Base-by-base conservation (phyloP, 2,888 invertebrate species). In the Oscheius onirici region DNA sequence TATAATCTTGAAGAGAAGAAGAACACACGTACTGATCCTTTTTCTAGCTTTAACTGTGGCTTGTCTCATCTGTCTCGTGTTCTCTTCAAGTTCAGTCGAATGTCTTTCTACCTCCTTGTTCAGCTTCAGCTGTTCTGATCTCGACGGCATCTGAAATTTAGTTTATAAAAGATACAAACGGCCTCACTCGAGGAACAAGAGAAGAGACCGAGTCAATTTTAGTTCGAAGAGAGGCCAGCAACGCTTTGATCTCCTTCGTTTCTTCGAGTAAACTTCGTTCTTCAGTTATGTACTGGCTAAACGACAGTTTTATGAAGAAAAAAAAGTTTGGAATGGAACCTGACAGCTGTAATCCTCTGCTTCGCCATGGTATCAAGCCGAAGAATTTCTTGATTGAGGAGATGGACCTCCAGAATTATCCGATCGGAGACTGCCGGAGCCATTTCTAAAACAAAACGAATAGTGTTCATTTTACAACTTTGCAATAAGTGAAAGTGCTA, bases 331-430 rank as follows among this genome's bases (percentile, higher is more conserved):
- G 11, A 24, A 22, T 49, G 24, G 17, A 1, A 66, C 51, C 52
- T 65, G 24, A 77, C 20, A 8, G 51, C 26, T 11, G 44, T 26
- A 26, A 77, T 77, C 34, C 66, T 69, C 51, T 75, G 40, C 40
- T 79, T 79, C 5, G 73, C 49, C 22, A 65, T 67, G n/a, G 72
- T 67, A 61, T 79, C 79, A n/a, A 75, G 34, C 26, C 73, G 46
- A n/a, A 77, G 54, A 20, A 78, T 67, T 44, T 79, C 75, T 55
- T 77, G 71, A 55, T 74, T 68, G 15, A 72, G 43, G 3, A 74
- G 28, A 46, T 55, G 69, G n/a, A 69, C 69, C 49, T 72, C 72
- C 20, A 71, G 15, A 13, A 41, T 68, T 6, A 44, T 28, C 8
- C 68, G 68, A 41, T 68, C 68, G 11, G 68, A 40, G 20, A 46